These are phyloP conservation scores for Aphidius ervi DNA, from an alignment of 1,140 invertebrate genomes.

Conservation along the genomic window DNA sequence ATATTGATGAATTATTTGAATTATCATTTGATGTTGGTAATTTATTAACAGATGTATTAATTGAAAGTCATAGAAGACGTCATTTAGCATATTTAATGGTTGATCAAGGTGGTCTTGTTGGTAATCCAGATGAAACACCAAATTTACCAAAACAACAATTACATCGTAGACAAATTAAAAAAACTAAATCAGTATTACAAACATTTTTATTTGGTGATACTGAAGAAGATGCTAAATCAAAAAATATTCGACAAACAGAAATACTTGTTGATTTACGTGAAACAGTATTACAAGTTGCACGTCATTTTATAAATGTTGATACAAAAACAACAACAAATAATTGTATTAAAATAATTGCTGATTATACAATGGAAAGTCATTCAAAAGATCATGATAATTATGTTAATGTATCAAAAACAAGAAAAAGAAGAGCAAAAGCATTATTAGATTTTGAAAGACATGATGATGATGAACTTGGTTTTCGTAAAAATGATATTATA, in stretches of 20 bases:
- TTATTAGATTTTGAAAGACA: conserved; percentile 95
- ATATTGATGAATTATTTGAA: conserved; percentile 76
- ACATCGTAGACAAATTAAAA: conserved; percentile 80
- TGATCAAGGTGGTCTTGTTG: conserved; percentile 87
- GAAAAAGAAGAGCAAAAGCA: conserved; percentile 90
- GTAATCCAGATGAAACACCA: conserved; percentile 80
- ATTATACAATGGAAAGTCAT: conserved; percentile 95
- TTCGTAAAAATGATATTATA: conserved; percentile 97
- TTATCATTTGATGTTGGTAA: conserved; percentile 59
- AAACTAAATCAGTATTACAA: conserved; percentile 87
- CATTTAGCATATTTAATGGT: conserved; percentile 96
- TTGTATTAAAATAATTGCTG: conserved; percentile 64
- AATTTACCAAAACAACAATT: conserved; percentile 91
- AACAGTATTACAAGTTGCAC: conserved; percentile 84
- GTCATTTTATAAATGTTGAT: conserved; percentile 83
- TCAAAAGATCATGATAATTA: conserved; percentile 90
- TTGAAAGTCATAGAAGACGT: conserved; percentile 85
- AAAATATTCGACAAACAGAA: conserved; percentile 96
- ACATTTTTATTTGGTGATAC: conserved; percentile 80
- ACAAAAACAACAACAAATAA: conserved; percentile 69
- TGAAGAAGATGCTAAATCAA: conserved; percentile 84
- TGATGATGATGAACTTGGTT: conserved; percentile 97
- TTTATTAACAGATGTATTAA: conserved; percentile 77
- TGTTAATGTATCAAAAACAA: conserved; percentile 82
- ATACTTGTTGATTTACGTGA: conserved; percentile 94